Base-by-base conservation (phyloP, 92 coral and sea anemone species). In the Blastomussa wellsi region DNA sequence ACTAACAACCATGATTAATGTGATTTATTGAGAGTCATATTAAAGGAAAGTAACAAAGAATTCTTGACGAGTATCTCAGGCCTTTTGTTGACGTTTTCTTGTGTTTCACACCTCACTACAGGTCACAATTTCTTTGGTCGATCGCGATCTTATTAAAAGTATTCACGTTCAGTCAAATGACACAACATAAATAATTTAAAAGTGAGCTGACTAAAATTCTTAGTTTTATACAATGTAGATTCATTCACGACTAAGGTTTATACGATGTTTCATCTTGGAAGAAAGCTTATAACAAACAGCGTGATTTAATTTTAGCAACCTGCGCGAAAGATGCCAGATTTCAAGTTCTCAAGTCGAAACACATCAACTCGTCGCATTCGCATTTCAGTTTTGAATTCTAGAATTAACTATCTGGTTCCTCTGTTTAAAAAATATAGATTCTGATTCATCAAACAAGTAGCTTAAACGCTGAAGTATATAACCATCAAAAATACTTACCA, bases 351-450 rank as follows among this genome's bases (percentile, higher is more conserved):
- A n/a, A n/a, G n/a, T 62, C 68, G 68, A 62, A 8, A 62, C 72
- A 66, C 51, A 38, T 15, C 17, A 31, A 38, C 12, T 19, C 24
- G 49, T 37, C 11, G 42, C 28, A 42, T 74, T 26, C 9, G 33
- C 9, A 13, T 74, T 74, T 74, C 79, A 29, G 35, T 74, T 74
- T 29, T 74, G 37, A 51, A 74, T 44, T 42, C 49, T 44, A 44
- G 1, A 44, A 3, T 29, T 15, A 14, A 74, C 14, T 24, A 24
- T 9, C 29, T 19, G 2, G 16, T 24, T 44, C 51, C 57, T 26
- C 35, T 47, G 8, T 11, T 42, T 22, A 74, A 47, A 47, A 24
- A 1, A 26, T 19, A 28, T 37, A 1, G 44, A 13, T 74, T 74
- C 14, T 47, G 57, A 44, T 42, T 28, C 13, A 74, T 47, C 57